Base-by-base conservation (phyloP, 2,113 vertebrate species). In the Theristicus caerulescens region DNA sequence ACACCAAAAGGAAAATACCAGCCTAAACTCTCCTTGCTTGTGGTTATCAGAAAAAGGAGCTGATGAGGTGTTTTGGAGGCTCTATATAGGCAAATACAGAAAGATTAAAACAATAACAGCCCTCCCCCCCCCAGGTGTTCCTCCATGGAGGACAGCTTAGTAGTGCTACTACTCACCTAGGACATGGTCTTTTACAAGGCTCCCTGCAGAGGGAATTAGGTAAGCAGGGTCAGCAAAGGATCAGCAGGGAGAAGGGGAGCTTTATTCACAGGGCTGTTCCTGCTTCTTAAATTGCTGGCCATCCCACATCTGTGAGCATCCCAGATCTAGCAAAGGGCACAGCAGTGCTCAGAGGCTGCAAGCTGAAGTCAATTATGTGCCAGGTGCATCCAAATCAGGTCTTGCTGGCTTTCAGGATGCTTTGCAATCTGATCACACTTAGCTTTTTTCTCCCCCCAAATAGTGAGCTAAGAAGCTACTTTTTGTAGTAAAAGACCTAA, bases 321-420 rank as follows among this genome's bases (percentile, higher is more conserved):
- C 34, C 1, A 1, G 58, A 40, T 26, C 67, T 32, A 74, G 62
- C 40, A 73, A 61, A 72, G 40, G 58, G n/a, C 82, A 42, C 59
- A 49, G 36, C 36, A 92, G 46, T 2, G 3, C 73, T 86, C 82
- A 82, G 52, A 51, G 83, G 26, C 55, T 88, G 71, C 59, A 54
- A 71, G 59, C 31, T 89, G 93, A 62, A 90, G 42, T 58, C 88
- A 88, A 4, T 88, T 74, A 62, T 1, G 5, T 52, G 57, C 70
- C 88, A 97, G 82, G 82, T 92, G 88, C 57, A 44, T 5, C 40
- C 49, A 72, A 83, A 52, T 40, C 57, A 49, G 31, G n/a, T 72
- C 73, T 72, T 82, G 15, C 29, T 71, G 64, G 42, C 38, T 76
- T 86, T 73, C 47, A 65, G 66, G 36, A 25, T 44, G 38, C 44